These are phyloP conservation scores for Cenopis cana DNA, from an alignment of 2,888 invertebrate genomes.

Conservation along the genomic window DNA sequence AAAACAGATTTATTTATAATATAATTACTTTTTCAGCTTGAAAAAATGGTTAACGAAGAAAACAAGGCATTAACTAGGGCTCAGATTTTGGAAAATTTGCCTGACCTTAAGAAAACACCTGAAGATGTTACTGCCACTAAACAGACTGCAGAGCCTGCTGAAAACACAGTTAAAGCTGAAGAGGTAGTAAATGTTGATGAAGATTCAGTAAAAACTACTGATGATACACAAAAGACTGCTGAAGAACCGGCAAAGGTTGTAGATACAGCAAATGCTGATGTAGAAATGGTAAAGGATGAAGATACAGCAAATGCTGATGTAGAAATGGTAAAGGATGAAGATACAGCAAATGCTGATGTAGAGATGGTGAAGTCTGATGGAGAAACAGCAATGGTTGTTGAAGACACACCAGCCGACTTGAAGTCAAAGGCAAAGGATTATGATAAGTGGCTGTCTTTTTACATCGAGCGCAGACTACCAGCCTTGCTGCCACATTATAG, in stretches of 20 bases:
- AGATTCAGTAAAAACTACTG: background rate
- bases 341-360: too few relatives aligned
- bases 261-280: background rate
- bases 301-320: background rate
- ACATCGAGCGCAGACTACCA: constrained; percentile 53
- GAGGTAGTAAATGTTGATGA: background rate
- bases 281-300: too few relatives aligned
- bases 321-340: constrained; percentile 26
- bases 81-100: constrained; percentile 19
- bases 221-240: background rate
- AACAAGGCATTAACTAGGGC: background rate
- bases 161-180: constrained; percentile 20
- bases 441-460: constrained; percentile 46
- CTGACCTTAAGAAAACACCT: constrained; percentile 20
- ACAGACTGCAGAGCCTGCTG: background rate
- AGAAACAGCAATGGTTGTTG: too few relatives aligned
- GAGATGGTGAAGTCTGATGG: too few relatives aligned
- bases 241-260: background rate
- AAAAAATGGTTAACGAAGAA: constrained; percentile 5
- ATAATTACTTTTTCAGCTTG: constrained; percentile 18
- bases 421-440: constrained; percentile 15
- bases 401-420: background rate
- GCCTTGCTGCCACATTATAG: constrained; percentile 56
- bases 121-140: background rate
- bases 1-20: background rate